These are phyloP conservation scores for Neosalanx taihuensis DNA, from an alignment of 2,797 vertebrate species.

Conservation along the genomic window DNA sequence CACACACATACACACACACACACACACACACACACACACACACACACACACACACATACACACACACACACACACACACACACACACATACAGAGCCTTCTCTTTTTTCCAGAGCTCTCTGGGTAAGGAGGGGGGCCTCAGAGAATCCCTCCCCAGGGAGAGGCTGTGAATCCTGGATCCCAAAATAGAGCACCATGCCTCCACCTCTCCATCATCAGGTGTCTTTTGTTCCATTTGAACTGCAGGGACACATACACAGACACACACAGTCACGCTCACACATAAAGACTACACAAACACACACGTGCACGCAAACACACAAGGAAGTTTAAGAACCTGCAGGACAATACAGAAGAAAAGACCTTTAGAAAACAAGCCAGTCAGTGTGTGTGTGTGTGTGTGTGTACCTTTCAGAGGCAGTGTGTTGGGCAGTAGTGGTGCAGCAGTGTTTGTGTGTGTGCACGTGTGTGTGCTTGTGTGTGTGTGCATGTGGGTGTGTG, in stretches of 20 bases:
- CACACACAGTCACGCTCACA: neutral
- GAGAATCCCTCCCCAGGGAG: neutral
- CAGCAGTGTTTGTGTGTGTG: no score
- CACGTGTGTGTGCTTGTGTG: no score
- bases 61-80: slow-evolving; percentile 9
- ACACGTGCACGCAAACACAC: neutral
- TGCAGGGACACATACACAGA: neutral
- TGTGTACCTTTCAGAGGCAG: no score
- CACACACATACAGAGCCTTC: neutral
- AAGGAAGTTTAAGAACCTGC: no score
- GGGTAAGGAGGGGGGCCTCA: neutral
- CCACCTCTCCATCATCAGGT: no score
- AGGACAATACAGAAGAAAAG: no score
- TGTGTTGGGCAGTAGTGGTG: no score
- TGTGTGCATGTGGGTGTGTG: no score
- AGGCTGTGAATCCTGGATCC: neutral
- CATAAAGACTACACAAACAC: neutral
- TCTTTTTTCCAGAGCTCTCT: neutral
- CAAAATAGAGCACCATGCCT: neutral
- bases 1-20: neutral
- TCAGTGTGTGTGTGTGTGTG: no score
- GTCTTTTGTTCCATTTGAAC: no score
- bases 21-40: neutral
- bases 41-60: slow-evolving; percentile 9
- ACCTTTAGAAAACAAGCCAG: no score